Base-by-base conservation (phyloP, 1,140 invertebrate species). In the Trichonephila clavata region DNA sequence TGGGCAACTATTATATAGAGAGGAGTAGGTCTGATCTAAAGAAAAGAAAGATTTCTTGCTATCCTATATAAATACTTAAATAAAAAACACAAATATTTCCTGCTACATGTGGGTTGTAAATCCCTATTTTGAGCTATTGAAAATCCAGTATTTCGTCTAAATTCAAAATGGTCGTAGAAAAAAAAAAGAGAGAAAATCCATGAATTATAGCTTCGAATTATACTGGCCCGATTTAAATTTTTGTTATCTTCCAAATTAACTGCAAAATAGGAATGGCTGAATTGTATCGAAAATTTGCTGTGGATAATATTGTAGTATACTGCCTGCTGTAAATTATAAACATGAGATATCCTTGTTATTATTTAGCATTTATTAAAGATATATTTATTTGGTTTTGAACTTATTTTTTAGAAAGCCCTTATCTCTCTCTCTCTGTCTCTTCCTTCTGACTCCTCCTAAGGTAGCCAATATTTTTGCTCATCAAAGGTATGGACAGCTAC, bases 91-190 rank as follows among this genome's bases (percentile, higher is more conserved):
- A 27, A 27, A 24, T 8, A 14, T 27, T 32, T 71, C 2, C 68
- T 18, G 10, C 27, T 13, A 16, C 24, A 27, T 5, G 68, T 27
- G 16, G 68, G 16, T 39, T 63, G 21, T 63, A 16, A 71, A 71
- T 27, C n/a, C 27, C 10, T 27, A 16, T 14, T 14, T 13, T 5
- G 10, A 32, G 27, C n/a, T 14, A n/a, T 27, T 13, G 68, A 32
- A 71, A 71, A 71, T 71, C 8, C 27, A 27, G 24, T 71, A 27
- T 71, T 71, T 71, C 32, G 68, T 71, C 68, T 39, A 71, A 71
- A 71, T 71, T 71, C 24, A 27, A 71, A 71, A 71, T 4, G 20
- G 16, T 21, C 16, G 61, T 5, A 77, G 95, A 59, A 63, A 63
- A 39, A 8, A 88, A 24, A 27, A 24, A 21, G 20, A 27, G 27